Conservation (phyloP, 1,140 invertebrate genomes). For the Brachionus asplanchnoidis region DNA sequence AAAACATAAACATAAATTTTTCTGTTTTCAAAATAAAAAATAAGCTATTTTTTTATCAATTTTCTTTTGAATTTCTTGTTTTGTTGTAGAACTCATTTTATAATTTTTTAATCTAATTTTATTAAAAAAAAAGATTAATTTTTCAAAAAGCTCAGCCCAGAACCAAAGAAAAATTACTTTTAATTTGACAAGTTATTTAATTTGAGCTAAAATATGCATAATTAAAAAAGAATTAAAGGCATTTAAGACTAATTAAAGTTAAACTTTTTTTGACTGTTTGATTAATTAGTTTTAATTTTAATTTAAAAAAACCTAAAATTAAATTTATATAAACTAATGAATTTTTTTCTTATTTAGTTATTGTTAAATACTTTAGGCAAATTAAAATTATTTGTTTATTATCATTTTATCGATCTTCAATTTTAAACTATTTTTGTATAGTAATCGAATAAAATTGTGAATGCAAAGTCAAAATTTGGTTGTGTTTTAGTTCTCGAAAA, state of each 20-base stretch:
- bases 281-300: background rate
- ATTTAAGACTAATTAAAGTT: background rate
- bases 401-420: background rate
- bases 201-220: background rate
- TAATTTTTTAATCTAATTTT: background rate
- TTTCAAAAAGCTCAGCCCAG: background rate
- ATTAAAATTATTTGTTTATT: background rate
- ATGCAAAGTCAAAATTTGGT: background rate
- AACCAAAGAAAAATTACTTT: background rate
- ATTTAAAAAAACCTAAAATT: background rate
- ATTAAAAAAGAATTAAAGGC: background rate
- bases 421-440: background rate
- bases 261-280: background rate
- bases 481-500: background rate
- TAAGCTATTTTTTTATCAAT: background rate
- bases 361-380: background rate
- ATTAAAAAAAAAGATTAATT: background rate
- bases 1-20: too few species aligned
- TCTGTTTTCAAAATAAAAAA: background rate
- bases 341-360: background rate
- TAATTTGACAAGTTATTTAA: background rate
- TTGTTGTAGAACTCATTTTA: too few species aligned
- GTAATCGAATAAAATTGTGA: background rate
- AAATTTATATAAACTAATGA: background rate
- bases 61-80: too few species aligned